Evolutionary conservation across 2,888 invertebrate genomes (phyloP).

Genomic region (Epiblema foenella): DNA sequence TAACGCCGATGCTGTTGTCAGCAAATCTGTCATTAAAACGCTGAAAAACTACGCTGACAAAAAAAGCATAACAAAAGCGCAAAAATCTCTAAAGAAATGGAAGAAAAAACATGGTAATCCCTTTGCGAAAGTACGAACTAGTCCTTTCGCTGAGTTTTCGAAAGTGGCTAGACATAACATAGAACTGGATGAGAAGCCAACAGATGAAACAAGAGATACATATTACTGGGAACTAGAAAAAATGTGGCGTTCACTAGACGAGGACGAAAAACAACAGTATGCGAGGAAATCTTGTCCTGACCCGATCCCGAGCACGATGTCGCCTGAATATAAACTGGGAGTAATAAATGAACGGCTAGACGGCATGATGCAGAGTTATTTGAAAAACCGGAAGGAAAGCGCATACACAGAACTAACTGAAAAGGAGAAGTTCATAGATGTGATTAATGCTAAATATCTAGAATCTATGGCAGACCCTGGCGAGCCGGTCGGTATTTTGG

Average conservation of each 20-base stretch:
- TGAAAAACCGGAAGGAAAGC: constrained; percentile 71
- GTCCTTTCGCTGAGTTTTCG: constrained; percentile 87
- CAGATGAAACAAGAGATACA: constrained; percentile 85
- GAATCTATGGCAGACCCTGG: constrained; percentile 94
- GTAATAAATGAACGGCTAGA: constrained; percentile 93
- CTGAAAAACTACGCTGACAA: constrained; percentile 84
- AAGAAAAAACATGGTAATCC: constrained; percentile 81
- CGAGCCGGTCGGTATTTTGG: constrained; percentile 97
- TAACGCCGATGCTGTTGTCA: constrained; percentile 89
- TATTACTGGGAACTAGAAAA: constrained; percentile 86
- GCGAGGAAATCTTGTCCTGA: constrained; percentile 87
- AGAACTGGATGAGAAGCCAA: constrained; percentile 72
- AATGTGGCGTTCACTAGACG: constrained; percentile 87
- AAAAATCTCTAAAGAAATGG: constrained; percentile 87
- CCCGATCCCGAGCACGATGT: constrained; percentile 88
- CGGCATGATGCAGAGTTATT: constrained; percentile 86
- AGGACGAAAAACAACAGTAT: constrained; percentile 85
- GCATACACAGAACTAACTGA: constrained; percentile 65
- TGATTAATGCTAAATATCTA: constrained; percentile 91
- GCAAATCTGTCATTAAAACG: constrained; percentile 82
- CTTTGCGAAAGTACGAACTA: constrained; percentile 73
- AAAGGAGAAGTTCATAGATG: constrained; percentile 85
- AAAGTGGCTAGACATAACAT: constrained; percentile 77
- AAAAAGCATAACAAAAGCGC: constrained; percentile 80
- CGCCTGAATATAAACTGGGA: constrained; percentile 92